These are phyloP conservation scores for Triplophysa siluroides DNA, from an alignment of 2,113 vertebrate species.

Conservation along the genomic window DNA sequence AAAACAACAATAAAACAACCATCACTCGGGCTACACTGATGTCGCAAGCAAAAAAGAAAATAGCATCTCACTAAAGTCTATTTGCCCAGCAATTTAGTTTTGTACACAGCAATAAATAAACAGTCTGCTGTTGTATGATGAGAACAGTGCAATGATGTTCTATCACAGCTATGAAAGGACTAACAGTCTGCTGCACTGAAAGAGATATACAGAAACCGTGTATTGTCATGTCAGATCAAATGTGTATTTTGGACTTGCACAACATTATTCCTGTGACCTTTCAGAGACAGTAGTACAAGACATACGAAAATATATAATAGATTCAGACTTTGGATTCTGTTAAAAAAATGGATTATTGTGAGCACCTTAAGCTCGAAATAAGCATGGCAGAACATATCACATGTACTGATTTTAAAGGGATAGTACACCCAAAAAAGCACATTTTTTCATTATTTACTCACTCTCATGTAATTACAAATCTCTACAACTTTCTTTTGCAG, in stretches of 20 bases:
- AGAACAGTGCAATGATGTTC: conserved; percentile 37
- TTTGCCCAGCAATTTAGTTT: conserved; percentile 42
- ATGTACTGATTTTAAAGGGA: too few relatives aligned
- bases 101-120: conserved; percentile 41
- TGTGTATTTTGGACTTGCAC: background rate
- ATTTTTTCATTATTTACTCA: too few relatives aligned
- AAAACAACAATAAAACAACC: conserved; percentile 51
- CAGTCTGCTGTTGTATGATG: conserved; percentile 25
- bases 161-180: conserved; percentile 39
- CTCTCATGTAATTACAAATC: too few relatives aligned
- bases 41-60: conserved; percentile 35
- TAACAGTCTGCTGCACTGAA: too few relatives aligned
- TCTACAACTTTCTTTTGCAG: too few relatives aligned
- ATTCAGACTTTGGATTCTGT: background rate
- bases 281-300: background rate
- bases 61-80: conserved; percentile 39
- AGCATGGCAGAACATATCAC: too few relatives aligned
- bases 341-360: background rate
- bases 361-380: too few relatives aligned
- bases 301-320: background rate
- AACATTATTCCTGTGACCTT: background rate
- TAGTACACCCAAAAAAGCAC: too few relatives aligned
- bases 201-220: background rate
- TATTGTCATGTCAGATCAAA: background rate
- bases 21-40: conserved; percentile 45